Evolutionary conservation across 2,888 invertebrate genomes (phyloP), one percentile per base, ranked within the genome.

Genomic region (Beris chalybata): DNA sequence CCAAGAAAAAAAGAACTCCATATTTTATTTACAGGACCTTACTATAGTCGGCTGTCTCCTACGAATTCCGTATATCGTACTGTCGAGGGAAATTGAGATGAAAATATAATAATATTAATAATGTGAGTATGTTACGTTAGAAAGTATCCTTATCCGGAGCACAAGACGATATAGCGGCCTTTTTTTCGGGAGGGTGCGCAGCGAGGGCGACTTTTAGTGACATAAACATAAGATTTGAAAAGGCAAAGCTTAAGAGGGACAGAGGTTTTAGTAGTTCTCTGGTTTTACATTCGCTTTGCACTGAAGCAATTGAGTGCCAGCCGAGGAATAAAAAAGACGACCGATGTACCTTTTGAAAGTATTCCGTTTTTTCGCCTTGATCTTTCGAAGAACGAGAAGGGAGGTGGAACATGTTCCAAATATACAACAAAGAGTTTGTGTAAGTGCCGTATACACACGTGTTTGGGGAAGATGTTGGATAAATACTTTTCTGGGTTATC

Each of bases 81-180:
- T n/a, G 43, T n/a, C 64, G 43, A 29, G 38, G 30, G 53, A 50
- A 65, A 65, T 65, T 65, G 65, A 65, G 65, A 65, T 65, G 65
- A 65, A 65, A 65, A 65, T 38, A 38, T 38, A 38, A 38, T 38
- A 38, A 38, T 65, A 65, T 65, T 65, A 65, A 65, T 58, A 65
- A 65, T 58, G 57, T 65, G 65, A 57, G 57, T 65, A 65, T 43
- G 56, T 58, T 65, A 57, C 65, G 13, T 15, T 12, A 11, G 52
- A 6, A 45, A 45, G 38, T 53, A 11, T 53, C 32, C 55, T 56
- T 47, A 48, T 56, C 50, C 43, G 22, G 57, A 22, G 22, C 22
- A 22, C 22, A 22, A 22, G 22, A 22, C 22, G 22, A 22, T 22
- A 22, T 22, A 22, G 22, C 22, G 22, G 22, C 22, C 22, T 22